phyloP scores from a whole-genome alignment of 64 coral and sea anemone genomes.

The Anthopleura sola region DNA sequence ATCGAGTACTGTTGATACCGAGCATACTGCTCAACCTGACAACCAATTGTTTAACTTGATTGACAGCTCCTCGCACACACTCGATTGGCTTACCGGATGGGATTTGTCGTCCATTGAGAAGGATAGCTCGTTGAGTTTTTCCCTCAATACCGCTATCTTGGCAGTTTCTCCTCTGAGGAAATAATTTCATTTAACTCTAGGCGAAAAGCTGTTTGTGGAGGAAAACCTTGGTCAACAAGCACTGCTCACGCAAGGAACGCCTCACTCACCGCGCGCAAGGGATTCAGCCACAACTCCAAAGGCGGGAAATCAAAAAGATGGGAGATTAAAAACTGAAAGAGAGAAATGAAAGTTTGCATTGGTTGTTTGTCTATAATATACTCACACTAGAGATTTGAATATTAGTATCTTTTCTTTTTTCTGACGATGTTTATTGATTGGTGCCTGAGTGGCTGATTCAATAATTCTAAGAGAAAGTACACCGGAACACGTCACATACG shows the following conservation, averaged over 20 bases:
- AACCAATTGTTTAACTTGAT: slow-evolving; percentile 99
- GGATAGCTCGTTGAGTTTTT: background rate
- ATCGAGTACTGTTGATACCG: background rate
- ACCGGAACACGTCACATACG: background rate
- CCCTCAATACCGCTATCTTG: background rate
- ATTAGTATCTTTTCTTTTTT: background rate
- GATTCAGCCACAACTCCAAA: background rate
- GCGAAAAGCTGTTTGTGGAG: background rate
- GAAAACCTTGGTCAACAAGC: background rate
- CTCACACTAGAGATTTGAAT: background rate
- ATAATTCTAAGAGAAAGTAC: background rate
- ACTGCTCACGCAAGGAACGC: background rate
- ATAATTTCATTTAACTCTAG: background rate
- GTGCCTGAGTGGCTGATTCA: background rate
- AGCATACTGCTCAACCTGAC: slow-evolving; percentile 55
- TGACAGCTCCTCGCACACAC: slow-evolving; percentile 77
- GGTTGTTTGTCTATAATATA: background rate
- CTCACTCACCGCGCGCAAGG: background rate
- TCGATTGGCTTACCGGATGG: slow-evolving; percentile 58
- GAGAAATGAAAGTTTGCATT: background rate
- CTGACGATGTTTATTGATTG: background rate
- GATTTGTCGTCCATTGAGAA: slow-evolving; percentile 11
- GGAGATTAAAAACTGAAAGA: background rate
- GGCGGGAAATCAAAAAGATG: background rate
- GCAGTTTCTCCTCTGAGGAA: background rate